Conservation (phyloP, 2,888 invertebrate genomes). For the Cryptophagus acutangulus region DNA sequence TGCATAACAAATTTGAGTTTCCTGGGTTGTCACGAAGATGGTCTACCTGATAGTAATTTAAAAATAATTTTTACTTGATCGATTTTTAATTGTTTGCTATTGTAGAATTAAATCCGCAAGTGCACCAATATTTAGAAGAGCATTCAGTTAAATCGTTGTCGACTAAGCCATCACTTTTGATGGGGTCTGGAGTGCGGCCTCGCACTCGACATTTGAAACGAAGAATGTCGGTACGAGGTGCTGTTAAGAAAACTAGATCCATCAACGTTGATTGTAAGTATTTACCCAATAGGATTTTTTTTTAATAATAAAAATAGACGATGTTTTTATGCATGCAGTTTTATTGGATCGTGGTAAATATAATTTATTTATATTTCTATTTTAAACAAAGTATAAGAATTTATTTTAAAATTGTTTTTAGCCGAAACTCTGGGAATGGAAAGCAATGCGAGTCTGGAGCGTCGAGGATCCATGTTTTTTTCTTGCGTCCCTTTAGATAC, state of each 20-base stretch:
- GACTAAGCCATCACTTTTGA: slow-evolving; percentile 63
- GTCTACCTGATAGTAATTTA: slow-evolving; percentile 75
- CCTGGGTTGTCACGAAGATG: slow-evolving; percentile 87
- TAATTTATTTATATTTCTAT: slow-evolving; percentile 12
- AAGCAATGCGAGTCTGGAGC: slow-evolving; percentile 52
- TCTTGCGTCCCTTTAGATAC: slow-evolving; percentile 46
- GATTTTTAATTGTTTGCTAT: background rate
- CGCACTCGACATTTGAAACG: slow-evolving; percentile 60
- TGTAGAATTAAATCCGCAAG: slow-evolving; percentile 71
- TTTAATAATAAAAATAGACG: slow-evolving; percentile 1
- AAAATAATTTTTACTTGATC: background rate
- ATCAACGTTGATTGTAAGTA: slow-evolving; percentile 85
- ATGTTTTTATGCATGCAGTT: slow-evolving; percentile 24
- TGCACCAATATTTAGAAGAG: slow-evolving; percentile 82
- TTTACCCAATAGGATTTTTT: slow-evolving; percentile 1
- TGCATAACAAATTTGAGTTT: slow-evolving; percentile 97
- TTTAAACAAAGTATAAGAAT: too few species aligned
- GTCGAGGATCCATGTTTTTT: slow-evolving; percentile 52
- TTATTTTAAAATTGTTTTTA: slow-evolving; percentile 41
- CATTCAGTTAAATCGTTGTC: slow-evolving; percentile 77
- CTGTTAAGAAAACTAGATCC: slow-evolving; percentile 88
- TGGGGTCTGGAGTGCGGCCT: slow-evolving; percentile 51
- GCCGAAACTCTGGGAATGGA: slow-evolving; percentile 80
- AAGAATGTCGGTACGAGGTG: slow-evolving; percentile 84
- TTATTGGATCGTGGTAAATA: slow-evolving; percentile 18